phyloP scores from a whole-genome alignment of 2,797 vertebrate species.

The Chromis chromis region DNA sequence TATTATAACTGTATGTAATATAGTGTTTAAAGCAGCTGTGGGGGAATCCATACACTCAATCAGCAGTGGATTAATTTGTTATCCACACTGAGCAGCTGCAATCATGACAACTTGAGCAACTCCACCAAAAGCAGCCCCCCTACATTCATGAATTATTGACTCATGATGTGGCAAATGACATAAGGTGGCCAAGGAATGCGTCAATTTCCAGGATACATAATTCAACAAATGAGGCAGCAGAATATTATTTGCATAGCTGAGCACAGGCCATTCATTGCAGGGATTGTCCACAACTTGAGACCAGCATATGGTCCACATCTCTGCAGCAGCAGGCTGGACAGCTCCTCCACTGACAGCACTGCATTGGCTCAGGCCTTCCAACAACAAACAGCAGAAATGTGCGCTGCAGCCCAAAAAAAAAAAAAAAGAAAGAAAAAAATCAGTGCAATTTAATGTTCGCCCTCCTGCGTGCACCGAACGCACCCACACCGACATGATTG shows the following conservation, averaged over 20 bases:
- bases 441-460: constrained; percentile 51
- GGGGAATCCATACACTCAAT: constrained; percentile 35
- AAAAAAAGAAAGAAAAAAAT: constrained; percentile 21
- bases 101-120: constrained; percentile 46
- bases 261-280: constrained; percentile 8
- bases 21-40: constrained; percentile 38
- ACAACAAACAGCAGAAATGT: constrained; percentile 65
- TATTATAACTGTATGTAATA: constrained; percentile 32
- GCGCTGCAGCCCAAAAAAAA: constrained; percentile 41
- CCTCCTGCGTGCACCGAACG: constrained; percentile 18
- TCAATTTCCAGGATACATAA: constrained; percentile 47
- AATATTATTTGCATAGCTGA: constrained; percentile 26
- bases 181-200: constrained; percentile 49
- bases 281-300: constrained; percentile 36
- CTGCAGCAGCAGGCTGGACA: constrained; percentile 63
- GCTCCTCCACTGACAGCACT: constrained; percentile 60
- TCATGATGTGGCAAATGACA: constrained; percentile 55
- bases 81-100: constrained; percentile 28
- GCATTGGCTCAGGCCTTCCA: constrained; percentile 74
- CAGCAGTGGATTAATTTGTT: constrained; percentile 39
- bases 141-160: constrained; percentile 63
- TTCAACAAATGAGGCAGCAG: constrained; percentile 47
- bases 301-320: constrained; percentile 57
- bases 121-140: constrained; percentile 28
- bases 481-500: not conserved